Base-by-base conservation (phyloP, 1,140 invertebrate genomes). In the Leptinotarsa lineolata region DNA sequence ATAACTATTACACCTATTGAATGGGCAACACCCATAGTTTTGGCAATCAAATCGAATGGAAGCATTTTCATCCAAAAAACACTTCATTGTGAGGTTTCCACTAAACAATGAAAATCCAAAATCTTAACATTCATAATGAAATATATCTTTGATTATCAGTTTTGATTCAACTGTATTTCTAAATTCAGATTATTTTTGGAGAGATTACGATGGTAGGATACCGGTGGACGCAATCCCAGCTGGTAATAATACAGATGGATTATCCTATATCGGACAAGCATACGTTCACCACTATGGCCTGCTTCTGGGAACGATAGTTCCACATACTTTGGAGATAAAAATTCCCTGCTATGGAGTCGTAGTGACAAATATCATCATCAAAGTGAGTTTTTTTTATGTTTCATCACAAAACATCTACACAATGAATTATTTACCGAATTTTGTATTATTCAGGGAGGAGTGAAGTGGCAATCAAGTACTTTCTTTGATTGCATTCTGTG, bases 251-350 rank as follows among this genome's bases (percentile, higher is more conserved):
- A 16, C 48, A 15, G n/a, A 54, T 54, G 48, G 48, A 16, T 54
- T 54, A 54, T 54, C 48, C 16, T 54, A 54, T 13, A 54, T 54
- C 16, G 48, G 48, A n/a, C 48, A 54, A 54, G 48, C 48, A 0
- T 54, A 54, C n/a, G n/a, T 54, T 54, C 48, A 54, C 48, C 48
- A 54, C n/a, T 54, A 54, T 54, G 48, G 48, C 15, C n/a, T 54
- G 6, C 48, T 54, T 18, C 48, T 54, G 48, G 48, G 48, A 6
- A 54, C 48, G 4, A 54, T 54, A 16, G 15, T 18, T 15, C 48
- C 48, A 54, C 15, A n/a, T 54, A 4, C 15, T 2, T 1, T 54
- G 48, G 48, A 54, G n/a, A 54, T 54, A 13, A 54, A 54, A 54
- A 18, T 54, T 16, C 48, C 48, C 15, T 54, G 48, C 6, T 54